Conservation (phyloP, 2,113 vertebrate species). For the Crotalus helleri region DNA sequence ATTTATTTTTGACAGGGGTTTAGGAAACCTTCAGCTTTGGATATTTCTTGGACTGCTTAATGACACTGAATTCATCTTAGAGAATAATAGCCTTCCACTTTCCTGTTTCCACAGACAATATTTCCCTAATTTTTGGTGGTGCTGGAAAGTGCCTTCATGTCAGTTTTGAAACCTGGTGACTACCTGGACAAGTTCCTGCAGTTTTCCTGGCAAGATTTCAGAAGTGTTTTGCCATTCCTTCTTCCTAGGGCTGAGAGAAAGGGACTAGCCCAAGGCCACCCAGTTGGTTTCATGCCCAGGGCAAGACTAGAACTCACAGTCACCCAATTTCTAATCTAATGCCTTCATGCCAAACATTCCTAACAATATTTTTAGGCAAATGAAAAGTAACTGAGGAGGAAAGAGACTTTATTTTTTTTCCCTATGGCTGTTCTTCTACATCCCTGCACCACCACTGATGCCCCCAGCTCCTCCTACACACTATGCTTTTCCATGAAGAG, state of each 20-base stretch:
- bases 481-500: background rate
- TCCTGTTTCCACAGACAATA: background rate
- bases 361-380: background rate
- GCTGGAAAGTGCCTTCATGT: background rate
- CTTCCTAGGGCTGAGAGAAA: background rate
- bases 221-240: background rate
- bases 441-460: background rate
- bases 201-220: background rate
- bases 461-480: background rate
- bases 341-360: background rate
- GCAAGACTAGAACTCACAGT: background rate
- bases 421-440: background rate
- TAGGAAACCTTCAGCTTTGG: background rate
- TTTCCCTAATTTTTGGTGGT: background rate
- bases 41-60: background rate
- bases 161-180: background rate
- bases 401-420: background rate
- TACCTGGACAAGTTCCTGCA: background rate
- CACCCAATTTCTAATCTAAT: background rate
- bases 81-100: background rate
- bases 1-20: background rate
- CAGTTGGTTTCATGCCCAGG: background rate
- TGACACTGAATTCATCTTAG: background rate
- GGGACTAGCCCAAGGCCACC: background rate
- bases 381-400: background rate